Base-by-base conservation (phyloP, 1,140 invertebrate genomes). In the Zaprionus davidi region DNA sequence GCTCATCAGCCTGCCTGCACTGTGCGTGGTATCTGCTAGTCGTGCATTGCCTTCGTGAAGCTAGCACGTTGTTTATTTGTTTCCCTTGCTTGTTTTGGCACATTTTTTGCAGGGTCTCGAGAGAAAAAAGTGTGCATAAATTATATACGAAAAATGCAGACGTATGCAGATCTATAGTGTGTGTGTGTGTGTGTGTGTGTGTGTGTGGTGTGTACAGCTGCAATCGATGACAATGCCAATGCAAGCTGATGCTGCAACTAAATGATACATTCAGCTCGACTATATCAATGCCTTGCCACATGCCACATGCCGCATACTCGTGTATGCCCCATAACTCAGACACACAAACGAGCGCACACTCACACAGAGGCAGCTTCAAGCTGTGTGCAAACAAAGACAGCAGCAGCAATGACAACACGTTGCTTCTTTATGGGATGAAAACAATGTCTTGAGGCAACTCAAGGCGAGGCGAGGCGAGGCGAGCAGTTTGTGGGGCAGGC, bases 231-330 rank as follows among this genome's bases (percentile, higher is more conserved):
- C 38, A 57, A 34, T n/a, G 67, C 24, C 38, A 49, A 57, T 71
- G 62, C 68, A 63, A 63, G 36, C 22, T 65, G 64, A 26, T 53
- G 65, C 55, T 58, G 31, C 55, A 58, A 44, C 64, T 70, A 63
- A 70, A 58, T 56, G 71, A 26, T 62, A 57, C 66, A 74, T 58
- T 60, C 36, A 55, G 63, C 53, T 26, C 36, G 63, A 66, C 51
- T 62, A 57, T 70, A 74, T 74, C 71, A 78, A 78, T 83, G 80
- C 78, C 83, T 59, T 75, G 71, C 66, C 71, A 69, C 71, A 67
- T 75, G 71, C 66, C 71, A 69, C 71, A 67, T 73, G 41, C n/a
- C 58, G 56, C 53, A 62, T 57, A 20, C 20, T n/a, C n/a, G 1
- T 20, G 57, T 69, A 69, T 66, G 55, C 20, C 17, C 51, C 46